A percentile compares a stretch with the other conserved stretches of the same genome.
Evolutionary conservation across 2,113 vertebrate genomes (phyloP).

Genomic region (Ameiurus melas): DNA sequence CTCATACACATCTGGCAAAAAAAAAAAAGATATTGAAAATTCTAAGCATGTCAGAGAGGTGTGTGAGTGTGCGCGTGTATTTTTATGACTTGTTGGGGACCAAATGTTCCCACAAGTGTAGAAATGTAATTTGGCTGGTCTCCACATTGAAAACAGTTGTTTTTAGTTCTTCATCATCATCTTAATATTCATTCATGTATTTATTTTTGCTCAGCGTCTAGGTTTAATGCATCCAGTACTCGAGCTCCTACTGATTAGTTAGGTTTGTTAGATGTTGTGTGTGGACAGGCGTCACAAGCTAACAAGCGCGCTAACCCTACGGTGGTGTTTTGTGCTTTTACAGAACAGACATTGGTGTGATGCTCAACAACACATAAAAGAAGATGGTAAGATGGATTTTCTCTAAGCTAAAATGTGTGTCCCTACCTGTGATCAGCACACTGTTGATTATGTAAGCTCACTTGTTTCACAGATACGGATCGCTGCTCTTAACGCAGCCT

Average conservation of each 20-base stretch:
- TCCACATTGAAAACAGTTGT: no score
- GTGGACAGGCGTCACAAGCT: neutral
- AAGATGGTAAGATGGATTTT: slow-evolving; percentile 27
- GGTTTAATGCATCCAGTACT: no score
- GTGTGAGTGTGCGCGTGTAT: no score
- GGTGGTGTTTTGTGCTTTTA: neutral
- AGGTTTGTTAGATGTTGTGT: no score
- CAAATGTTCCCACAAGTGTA: neutral
- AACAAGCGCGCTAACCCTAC: neutral
- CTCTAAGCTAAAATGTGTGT: neutral
- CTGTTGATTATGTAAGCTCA: neutral
- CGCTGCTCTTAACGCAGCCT: slow-evolving; percentile 90
- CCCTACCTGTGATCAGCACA: no score
- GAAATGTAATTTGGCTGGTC: no score
- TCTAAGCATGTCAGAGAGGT: no score
- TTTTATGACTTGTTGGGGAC: no score
- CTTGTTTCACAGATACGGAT: slow-evolving; percentile 84
- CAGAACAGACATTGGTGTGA: slow-evolving; percentile 16
- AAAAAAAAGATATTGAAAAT: neutral
- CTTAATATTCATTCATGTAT: no score
- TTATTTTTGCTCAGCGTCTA: no score
- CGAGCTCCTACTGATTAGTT: no score
- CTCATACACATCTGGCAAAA: neutral
- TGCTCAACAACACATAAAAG: neutral
- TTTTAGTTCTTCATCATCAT: no score